A percentile compares a stretch with the other conserved stretches of the same genome.
phyloP scores from a whole-genome alignment of 1,140 invertebrate species.

The Parasteatoda tepidariorum region DNA sequence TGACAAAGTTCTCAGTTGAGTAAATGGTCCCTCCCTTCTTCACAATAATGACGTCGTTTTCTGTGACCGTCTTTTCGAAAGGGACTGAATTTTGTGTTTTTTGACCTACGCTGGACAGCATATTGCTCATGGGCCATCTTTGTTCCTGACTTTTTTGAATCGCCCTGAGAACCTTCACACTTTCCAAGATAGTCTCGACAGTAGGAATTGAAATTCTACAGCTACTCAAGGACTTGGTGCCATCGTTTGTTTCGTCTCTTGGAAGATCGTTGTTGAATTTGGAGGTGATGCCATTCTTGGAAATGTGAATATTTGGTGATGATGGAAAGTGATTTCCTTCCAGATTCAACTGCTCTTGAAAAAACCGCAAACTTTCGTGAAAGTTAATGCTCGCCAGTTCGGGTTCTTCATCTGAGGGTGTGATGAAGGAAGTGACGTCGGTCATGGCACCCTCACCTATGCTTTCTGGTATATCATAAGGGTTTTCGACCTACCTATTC shows the following conservation, averaged over 20 bases:
- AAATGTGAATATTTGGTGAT: background rate
- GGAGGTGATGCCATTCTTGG: background rate
- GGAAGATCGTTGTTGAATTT: background rate
- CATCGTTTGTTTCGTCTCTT: background rate
- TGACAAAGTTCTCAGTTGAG: background rate
- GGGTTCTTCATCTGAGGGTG: background rate
- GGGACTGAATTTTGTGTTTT: background rate
- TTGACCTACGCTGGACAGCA: background rate
- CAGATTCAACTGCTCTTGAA: slow-evolving; percentile 38
- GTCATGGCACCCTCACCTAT: background rate
- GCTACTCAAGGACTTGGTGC: background rate
- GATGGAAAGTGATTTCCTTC: background rate
- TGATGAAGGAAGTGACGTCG: background rate
- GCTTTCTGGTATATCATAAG: background rate
- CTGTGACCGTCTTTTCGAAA: too few species aligned
- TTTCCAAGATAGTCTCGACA: slow-evolving; percentile 46
- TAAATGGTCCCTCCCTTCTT: too few species aligned
- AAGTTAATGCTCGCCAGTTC: slow-evolving; percentile 42
- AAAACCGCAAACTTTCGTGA: slow-evolving; percentile 28
- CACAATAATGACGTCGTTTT: too few species aligned
- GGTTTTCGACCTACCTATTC: background rate
- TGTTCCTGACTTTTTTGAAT: slow-evolving; percentile 53
- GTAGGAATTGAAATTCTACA: slow-evolving; percentile 30
- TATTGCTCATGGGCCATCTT: slow-evolving; percentile 24
- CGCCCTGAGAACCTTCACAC: slow-evolving; percentile 35